Conservation (phyloP, 2,797 vertebrate genomes). For the Chelonia mydas region DNA sequence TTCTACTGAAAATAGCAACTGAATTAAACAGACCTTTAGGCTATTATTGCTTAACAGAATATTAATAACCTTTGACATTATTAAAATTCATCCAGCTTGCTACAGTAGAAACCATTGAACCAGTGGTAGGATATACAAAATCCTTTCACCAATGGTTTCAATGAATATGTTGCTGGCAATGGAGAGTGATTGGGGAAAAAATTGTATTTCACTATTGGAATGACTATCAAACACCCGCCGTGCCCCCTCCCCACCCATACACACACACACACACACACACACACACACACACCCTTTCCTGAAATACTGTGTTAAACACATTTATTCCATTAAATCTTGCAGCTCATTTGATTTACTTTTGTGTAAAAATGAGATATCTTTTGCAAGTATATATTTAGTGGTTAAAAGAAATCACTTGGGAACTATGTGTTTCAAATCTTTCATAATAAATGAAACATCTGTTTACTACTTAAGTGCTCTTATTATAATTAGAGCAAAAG, state of each 20-base stretch:
- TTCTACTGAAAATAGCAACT: neutral
- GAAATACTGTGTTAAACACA: neutral
- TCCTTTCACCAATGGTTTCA: neutral
- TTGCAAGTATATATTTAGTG: neutral
- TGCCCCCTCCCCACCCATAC: no score
- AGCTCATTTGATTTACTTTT: neutral
- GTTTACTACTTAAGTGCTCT: neutral
- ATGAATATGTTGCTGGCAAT: neutral
- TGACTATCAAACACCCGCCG: neutral
- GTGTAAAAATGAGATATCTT: fast-evolving
- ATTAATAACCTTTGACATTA: neutral
- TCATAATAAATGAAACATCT: neutral
- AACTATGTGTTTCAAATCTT: neutral
- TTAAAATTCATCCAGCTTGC: neutral
- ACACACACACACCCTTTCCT: neutral
- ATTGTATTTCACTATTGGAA: neutral
- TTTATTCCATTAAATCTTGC: neutral
- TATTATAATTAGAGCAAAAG: neutral
- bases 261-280: neutral
- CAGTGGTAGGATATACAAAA: fast-evolving
- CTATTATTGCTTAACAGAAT: neutral
- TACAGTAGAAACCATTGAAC: neutral
- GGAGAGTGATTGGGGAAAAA: neutral
- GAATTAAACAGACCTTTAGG: neutral
- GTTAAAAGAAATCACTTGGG: fast-evolving